Evolutionary conservation across 2,797 vertebrate genomes (phyloP).

Genomic region (Neosalanx taihuensis): DNA sequence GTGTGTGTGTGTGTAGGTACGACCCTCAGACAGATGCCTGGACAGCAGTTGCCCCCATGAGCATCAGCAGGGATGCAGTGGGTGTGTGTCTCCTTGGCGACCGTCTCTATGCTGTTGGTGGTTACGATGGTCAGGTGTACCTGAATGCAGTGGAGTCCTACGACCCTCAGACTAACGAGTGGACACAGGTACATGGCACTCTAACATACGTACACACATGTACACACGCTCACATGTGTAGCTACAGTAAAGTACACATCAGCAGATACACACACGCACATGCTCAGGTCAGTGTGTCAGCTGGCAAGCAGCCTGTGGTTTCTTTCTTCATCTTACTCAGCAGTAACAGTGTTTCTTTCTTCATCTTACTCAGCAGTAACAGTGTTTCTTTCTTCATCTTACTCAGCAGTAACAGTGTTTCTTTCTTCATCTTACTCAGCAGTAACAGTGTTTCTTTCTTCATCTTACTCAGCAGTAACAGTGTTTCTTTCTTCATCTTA

Average conservation of each 20-base stretch:
- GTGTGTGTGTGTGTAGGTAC: slow-evolving; percentile 73
- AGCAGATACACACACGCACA: neutral
- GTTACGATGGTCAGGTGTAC: slow-evolving; percentile 94
- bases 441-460: neutral
- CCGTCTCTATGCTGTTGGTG: slow-evolving; percentile 92
- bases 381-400: neutral
- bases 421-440: neutral
- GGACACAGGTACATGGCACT: slow-evolving; percentile 83
- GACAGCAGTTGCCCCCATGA: slow-evolving; percentile 97
- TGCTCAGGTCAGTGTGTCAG: slow-evolving; percentile 17
- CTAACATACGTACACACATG: neutral
- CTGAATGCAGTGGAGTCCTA: slow-evolving; percentile 95
- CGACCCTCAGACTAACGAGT: slow-evolving; percentile 96
- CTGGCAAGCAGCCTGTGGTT: neutral
- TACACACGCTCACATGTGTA: neutral
- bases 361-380: neutral
- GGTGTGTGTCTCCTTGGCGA: slow-evolving; percentile 96
- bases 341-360: neutral
- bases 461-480: neutral
- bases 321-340: neutral
- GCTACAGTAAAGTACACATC: neutral
- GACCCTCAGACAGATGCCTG: slow-evolving; percentile 96
- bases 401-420: neutral
- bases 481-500: neutral
- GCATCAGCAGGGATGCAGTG: slow-evolving; percentile 94